phyloP scores from a whole-genome alignment of 2,888 invertebrate species.

The Malthinus flaveolus region DNA sequence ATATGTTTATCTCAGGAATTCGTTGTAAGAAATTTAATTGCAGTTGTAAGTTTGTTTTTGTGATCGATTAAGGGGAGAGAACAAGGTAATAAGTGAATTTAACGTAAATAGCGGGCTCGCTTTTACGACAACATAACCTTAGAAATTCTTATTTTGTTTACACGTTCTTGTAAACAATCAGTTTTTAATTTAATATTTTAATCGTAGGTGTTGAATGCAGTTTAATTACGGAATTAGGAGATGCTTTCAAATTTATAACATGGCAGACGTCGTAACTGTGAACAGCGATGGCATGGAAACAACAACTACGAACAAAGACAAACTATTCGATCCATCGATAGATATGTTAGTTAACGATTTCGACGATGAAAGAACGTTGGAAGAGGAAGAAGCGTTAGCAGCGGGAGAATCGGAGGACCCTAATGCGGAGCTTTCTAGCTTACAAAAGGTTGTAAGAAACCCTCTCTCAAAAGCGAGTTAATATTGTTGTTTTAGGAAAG shows the following conservation, averaged over 20 bases:
- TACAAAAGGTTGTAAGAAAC: slow-evolving; percentile 67
- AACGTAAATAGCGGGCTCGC: slow-evolving; percentile 26
- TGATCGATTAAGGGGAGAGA: not conserved
- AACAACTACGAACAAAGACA: slow-evolving; percentile 55
- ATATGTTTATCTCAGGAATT: not conserved
- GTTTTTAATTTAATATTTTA: not conserved
- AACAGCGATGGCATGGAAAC: slow-evolving; percentile 49
- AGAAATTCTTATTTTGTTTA: slow-evolving; percentile 20
- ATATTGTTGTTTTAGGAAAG: slow-evolving; percentile 65
- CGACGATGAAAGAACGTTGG: slow-evolving; percentile 95
- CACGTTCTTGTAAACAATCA: slow-evolving; percentile 2
- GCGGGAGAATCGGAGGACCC: slow-evolving; percentile 84
- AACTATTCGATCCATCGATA: slow-evolving; percentile 86
- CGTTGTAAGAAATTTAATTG: not conserved
- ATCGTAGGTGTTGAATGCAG: slow-evolving; percentile 6
- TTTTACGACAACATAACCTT: slow-evolving; percentile 21
- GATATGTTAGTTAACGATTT: slow-evolving; percentile 98
- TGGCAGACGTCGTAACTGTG: slow-evolving; percentile 50
- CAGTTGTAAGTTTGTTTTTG: not conserved
- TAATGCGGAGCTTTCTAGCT: slow-evolving; percentile 83
- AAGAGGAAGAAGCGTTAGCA: slow-evolving; percentile 95
- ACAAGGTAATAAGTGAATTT: slow-evolving; percentile 18
- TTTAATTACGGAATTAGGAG: slow-evolving; percentile 15
- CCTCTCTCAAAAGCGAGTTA: not conserved
- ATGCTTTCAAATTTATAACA: slow-evolving; percentile 40